Conservation (phyloP, 2,888 invertebrate species). For the Andrena fulva region DNA sequence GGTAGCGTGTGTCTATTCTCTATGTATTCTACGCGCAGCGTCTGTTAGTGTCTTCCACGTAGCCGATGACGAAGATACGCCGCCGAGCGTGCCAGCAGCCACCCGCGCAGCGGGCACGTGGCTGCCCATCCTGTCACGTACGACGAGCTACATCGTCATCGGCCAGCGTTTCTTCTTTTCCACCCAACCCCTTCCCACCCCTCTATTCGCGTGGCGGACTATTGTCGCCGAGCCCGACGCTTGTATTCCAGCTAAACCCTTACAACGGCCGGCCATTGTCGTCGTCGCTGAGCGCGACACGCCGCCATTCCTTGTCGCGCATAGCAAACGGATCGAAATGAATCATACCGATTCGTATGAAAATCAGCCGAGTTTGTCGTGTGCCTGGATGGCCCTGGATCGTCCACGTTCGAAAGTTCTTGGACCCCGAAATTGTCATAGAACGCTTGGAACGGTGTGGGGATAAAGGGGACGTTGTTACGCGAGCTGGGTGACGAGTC, state of each 20-base stretch:
- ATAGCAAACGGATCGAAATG: slow-evolving; percentile 62
- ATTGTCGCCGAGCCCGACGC: slow-evolving; percentile 60
- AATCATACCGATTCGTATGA: slow-evolving; percentile 58
- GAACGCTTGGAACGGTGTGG: not conserved
- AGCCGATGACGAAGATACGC: slow-evolving; percentile 53
- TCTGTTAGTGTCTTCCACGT: slow-evolving; percentile 42
- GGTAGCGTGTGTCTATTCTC: slow-evolving; percentile 12
- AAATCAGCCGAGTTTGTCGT: slow-evolving; percentile 40
- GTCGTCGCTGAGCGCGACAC: slow-evolving; percentile 50
- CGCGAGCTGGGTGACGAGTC: slow-evolving; percentile 13
- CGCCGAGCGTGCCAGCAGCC: slow-evolving; percentile 43
- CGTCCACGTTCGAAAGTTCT: not conserved
- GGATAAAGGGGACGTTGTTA: slow-evolving; percentile 18
- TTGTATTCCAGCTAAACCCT: slow-evolving; percentile 64
- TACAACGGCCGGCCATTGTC: slow-evolving; percentile 61
- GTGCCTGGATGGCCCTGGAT: not conserved
- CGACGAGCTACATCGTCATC: slow-evolving; percentile 68
- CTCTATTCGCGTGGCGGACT: slow-evolving; percentile 44
- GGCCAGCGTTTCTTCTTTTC: slow-evolving; percentile 48
- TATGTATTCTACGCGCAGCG: slow-evolving; percentile 27
- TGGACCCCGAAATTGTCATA: not conserved
- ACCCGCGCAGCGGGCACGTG: slow-evolving; percentile 73
- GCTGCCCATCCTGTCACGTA: slow-evolving; percentile 78
- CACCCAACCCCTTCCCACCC: slow-evolving; percentile 20
- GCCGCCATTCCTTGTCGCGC: slow-evolving; percentile 48